Evolutionary conservation across 2,113 vertebrate species (phyloP).

Genomic region (Mastomys natalensis): DNA sequence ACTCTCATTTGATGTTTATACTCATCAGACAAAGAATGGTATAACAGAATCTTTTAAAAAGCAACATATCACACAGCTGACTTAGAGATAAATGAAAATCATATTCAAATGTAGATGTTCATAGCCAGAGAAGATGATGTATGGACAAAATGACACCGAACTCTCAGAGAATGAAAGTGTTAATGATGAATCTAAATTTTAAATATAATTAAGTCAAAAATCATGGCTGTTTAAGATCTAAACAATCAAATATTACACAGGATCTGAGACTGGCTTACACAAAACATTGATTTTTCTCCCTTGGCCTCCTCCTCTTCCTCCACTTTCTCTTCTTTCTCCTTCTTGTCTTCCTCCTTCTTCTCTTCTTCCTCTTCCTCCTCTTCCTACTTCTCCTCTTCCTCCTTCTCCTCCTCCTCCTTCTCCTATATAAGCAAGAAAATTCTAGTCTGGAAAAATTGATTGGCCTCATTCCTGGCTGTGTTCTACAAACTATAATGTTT

Average conservation of each 20-base stretch:
- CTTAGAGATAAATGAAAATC: background rate
- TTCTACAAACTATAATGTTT: background rate
- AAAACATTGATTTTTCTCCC: background rate
- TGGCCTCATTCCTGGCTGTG: accelerated
- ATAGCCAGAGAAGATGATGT: background rate
- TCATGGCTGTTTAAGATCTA: too few species aligned
- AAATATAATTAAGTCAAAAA: background rate
- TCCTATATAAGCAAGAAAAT: background rate
- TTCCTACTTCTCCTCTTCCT: too few species aligned
- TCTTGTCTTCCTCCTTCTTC: background rate
- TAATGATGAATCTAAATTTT: background rate
- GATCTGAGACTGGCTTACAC: background rate
- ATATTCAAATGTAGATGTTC: background rate
- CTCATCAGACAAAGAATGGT: background rate
- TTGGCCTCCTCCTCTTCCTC: background rate
- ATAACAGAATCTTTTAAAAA: background rate
- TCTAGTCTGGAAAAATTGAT: background rate
- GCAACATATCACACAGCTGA: background rate
- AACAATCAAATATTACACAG: background rate
- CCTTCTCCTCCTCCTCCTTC: background rate
- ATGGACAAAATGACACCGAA: background rate
- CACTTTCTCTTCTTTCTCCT: background rate
- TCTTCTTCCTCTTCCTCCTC: background rate
- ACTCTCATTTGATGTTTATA: background rate
- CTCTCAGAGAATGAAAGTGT: background rate